Conservation (phyloP, 2,113 vertebrate genomes). For the Turnix velox region DNA sequence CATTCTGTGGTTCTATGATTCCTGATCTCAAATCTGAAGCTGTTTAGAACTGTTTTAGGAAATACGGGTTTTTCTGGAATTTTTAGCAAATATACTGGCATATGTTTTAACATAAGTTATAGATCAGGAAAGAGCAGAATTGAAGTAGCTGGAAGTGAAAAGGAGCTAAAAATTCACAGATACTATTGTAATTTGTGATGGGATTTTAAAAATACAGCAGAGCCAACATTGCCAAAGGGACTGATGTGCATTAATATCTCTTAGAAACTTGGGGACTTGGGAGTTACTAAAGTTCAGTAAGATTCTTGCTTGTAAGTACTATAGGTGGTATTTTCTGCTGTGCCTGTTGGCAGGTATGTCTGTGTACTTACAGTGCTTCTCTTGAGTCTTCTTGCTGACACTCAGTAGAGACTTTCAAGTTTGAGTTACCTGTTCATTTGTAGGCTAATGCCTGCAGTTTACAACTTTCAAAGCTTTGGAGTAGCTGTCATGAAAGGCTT, state of each 20-base stretch:
- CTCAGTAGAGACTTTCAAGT: not conserved
- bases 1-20: too few relatives aligned
- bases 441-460: not conserved
- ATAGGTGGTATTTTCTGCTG: not conserved
- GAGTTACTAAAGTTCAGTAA: not conserved
- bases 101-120: constrained; percentile 28
- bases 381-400: not conserved
- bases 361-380: not conserved
- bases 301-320: not conserved
- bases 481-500: not conserved
- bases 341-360: not conserved
- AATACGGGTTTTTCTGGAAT: not conserved
- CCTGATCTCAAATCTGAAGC: not conserved
- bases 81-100: not conserved
- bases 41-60: not conserved
- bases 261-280: not conserved
- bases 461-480: not conserved
- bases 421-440: not conserved
- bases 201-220: not conserved
- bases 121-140: not conserved
- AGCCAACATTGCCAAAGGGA: not conserved
- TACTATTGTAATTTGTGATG: not conserved
- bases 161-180: not conserved
- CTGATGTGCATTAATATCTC: not conserved
- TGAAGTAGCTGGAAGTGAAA: constrained; percentile 23